Evolutionary conservation across 2,797 vertebrate species (phyloP).

Genomic region (Champsocephalus gunnari): DNA sequence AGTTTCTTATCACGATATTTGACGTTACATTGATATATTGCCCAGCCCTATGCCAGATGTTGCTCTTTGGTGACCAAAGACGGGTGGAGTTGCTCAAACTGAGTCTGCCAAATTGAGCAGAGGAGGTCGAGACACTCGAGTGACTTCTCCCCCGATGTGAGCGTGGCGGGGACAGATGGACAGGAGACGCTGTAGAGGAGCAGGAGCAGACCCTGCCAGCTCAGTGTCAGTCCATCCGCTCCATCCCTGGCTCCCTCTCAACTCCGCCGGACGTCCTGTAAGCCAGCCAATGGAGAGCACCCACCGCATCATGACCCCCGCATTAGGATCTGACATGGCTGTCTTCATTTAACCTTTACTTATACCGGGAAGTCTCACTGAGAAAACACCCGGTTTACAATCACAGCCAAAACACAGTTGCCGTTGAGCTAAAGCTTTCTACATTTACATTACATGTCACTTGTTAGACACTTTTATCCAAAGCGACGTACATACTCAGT

Average conservation of each 20-base stretch:
- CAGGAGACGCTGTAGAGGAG: constrained; percentile 75
- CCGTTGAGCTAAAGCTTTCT: constrained; percentile 34
- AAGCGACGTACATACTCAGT: no score
- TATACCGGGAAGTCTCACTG: constrained; percentile 61
- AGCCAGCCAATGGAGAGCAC: constrained; percentile 65
- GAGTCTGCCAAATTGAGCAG: constrained; percentile 69
- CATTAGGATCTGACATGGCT: constrained; percentile 73
- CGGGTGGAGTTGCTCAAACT: constrained; percentile 42
- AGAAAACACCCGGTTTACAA: constrained; percentile 56
- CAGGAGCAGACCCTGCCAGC: constrained; percentile 70
- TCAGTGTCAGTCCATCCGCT: constrained; percentile 78
- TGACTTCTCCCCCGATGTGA: constrained; percentile 62
- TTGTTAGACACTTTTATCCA: no score
- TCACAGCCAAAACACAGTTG: constrained; percentile 55
- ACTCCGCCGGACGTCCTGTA: constrained; percentile 72
- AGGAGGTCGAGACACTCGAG: constrained; percentile 69
- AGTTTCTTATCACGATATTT: no score
- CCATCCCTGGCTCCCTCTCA: constrained; percentile 69
- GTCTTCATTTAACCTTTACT: constrained; percentile 82
- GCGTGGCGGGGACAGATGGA: constrained; percentile 78
- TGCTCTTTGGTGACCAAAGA: constrained; percentile 61
- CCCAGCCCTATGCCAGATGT: constrained; percentile 29
- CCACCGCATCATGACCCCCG: constrained; percentile 60
- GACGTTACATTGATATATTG: no score
- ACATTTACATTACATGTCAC: no score